phyloP scores from a whole-genome alignment of 2,888 invertebrate genomes.

The Drosophila subsilvestris region DNA sequence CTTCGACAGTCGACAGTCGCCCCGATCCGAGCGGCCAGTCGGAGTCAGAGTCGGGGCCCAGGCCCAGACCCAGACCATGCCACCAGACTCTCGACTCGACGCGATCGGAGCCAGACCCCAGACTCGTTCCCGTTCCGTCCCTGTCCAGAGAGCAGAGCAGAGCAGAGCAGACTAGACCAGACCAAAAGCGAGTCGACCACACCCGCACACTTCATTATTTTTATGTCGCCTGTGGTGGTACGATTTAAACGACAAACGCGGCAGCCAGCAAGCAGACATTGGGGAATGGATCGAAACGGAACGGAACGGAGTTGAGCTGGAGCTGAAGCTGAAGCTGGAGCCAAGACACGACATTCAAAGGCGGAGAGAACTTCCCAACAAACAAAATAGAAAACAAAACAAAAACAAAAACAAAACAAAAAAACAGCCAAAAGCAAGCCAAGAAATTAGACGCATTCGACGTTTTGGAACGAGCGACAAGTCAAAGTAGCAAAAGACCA shows the following conservation, averaged over 20 bases:
- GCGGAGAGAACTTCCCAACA: slow-evolving; percentile 28
- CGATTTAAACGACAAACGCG: slow-evolving; percentile 76
- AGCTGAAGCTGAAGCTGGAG: slow-evolving; percentile 9
- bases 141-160: not conserved
- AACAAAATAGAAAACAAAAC: slow-evolving; percentile 1
- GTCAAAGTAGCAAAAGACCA: slow-evolving; percentile 65
- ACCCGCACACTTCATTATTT: slow-evolving; percentile 85
- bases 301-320: slow-evolving; percentile 8
- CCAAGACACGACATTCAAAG: slow-evolving; percentile 71
- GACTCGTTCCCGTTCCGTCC: not conserved
- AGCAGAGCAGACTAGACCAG: slow-evolving; percentile 35
- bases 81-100: slow-evolving; percentile 10
- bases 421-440: slow-evolving; percentile 59
- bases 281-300: slow-evolving; percentile 37
- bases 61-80: slow-evolving; percentile 17
- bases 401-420: slow-evolving; percentile 26
- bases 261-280: slow-evolving; percentile 51
- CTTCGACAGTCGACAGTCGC: slow-evolving; percentile 68
- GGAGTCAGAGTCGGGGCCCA: slow-evolving; percentile 37
- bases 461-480: slow-evolving; percentile 76
- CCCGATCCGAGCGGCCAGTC: slow-evolving; percentile 68
- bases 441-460: slow-evolving; percentile 78
- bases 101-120: slow-evolving; percentile 1
- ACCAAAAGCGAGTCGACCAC: slow-evolving; percentile 78
- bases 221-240: slow-evolving; percentile 84